These are phyloP conservation scores for Magallana ariakensis DNA, from an alignment of 1,140 invertebrate species.

Conservation along the genomic window DNA sequence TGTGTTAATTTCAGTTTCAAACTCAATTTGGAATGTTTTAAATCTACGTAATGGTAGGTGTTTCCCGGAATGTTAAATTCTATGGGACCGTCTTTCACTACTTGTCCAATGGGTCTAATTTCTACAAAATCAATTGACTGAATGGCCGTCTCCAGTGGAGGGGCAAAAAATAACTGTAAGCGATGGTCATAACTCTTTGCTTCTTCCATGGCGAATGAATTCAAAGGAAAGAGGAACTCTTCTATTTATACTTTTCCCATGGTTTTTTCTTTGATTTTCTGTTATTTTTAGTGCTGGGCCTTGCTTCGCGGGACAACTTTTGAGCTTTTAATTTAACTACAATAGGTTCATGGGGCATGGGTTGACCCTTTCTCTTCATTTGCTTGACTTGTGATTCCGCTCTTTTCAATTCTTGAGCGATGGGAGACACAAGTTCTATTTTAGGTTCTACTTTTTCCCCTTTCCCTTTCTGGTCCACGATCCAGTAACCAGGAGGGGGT, in stretches of 20 bases:
- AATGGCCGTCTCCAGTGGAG: constrained; percentile 25
- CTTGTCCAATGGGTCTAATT: constrained; percentile 9
- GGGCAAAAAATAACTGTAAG: not conserved
- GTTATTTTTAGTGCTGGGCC: no score
- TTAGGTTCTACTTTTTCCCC: not conserved
- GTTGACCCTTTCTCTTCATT: not conserved
- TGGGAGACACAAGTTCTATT: no score
- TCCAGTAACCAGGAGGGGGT: not conserved
- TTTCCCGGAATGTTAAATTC: constrained; percentile 20
- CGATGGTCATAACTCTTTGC: not conserved
- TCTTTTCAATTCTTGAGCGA: no score
- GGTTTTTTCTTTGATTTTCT: no score
- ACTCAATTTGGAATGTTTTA: not conserved
- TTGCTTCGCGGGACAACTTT: no score
- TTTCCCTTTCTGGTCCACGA: not conserved
- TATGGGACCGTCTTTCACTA: not conserved
- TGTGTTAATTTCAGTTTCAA: not conserved
- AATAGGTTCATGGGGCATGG: not conserved
- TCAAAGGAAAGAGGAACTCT: not conserved
- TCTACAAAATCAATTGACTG: constrained; percentile 5
- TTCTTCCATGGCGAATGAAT: not conserved
- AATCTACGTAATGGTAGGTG: constrained; percentile 18
- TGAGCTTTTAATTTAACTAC: not conserved
- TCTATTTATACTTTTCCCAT: constrained; percentile 21
- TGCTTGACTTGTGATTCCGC: no score